phyloP scores from a whole-genome alignment of 2,113 vertebrate genomes.

The Tiliqua scincoides region DNA sequence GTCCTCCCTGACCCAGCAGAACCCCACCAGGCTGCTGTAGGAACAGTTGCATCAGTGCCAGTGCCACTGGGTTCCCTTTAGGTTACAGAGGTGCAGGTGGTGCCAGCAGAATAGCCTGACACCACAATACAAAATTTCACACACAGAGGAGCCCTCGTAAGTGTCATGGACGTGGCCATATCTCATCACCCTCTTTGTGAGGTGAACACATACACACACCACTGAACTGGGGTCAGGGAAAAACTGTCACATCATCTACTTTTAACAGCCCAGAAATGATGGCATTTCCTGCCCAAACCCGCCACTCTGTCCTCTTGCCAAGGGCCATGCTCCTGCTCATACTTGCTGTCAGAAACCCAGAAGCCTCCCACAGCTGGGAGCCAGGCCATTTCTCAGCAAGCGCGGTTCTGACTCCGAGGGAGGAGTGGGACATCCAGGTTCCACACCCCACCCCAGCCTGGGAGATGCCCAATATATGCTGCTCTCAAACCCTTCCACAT shows the following conservation, averaged over 20 bases:
- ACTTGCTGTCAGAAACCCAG: neutral
- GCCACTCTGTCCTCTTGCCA: accelerated
- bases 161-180: neutral
- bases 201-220: neutral
- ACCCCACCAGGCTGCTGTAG: neutral
- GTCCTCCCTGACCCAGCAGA: neutral
- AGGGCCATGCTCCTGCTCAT: accelerated
- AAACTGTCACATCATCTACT: neutral
- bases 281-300: accelerated
- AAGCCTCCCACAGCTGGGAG: too few species aligned
- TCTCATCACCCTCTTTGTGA: conserved; percentile 19
- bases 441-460: too few species aligned
- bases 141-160: neutral
- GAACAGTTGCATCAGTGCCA: neutral
- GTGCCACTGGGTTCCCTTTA: neutral
- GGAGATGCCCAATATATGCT: too few species aligned
- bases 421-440: too few species aligned
- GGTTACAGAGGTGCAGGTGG: accelerated
- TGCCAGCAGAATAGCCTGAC: accelerated
- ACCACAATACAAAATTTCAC: neutral
- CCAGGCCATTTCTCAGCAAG: too few species aligned
- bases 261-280: neutral
- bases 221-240: conserved; percentile 11
- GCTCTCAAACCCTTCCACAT: too few species aligned
- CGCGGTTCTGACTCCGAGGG: too few species aligned